phyloP scores from a whole-genome alignment of 2,888 invertebrate genomes.

The Drosophila recens region DNA sequence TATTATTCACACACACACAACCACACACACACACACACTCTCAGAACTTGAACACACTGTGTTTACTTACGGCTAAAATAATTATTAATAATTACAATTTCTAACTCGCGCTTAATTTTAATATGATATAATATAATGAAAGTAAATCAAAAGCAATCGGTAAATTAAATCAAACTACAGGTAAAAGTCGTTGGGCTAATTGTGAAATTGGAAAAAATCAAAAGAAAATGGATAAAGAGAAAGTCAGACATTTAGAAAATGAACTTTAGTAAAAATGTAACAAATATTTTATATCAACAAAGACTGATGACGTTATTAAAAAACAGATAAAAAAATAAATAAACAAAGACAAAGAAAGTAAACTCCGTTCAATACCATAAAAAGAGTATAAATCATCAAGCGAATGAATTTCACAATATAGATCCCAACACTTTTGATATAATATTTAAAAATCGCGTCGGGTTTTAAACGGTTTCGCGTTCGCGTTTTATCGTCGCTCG shows the following conservation, averaged over 20 bases:
- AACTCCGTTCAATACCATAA: conserved; percentile 66
- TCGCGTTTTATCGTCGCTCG: conserved; percentile 83
- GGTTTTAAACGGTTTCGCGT: conserved; percentile 83
- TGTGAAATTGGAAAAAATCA: conserved; percentile 47
- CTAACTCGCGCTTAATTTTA: conserved; percentile 59
- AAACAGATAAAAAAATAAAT: neutral
- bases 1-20: conserved; percentile 10
- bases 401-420: conserved; percentile 42
- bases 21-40: conserved; percentile 14
- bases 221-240: conserved; percentile 19
- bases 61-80: conserved; percentile 56
- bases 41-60: conserved; percentile 29
- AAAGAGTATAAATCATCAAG: conserved; percentile 21
- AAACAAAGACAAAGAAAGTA: conserved; percentile 12
- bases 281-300: conserved; percentile 58
- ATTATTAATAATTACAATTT: conserved; percentile 45
- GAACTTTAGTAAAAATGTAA: conserved; percentile 20
- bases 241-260: conserved; percentile 16
- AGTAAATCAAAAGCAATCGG: conserved; percentile 46
- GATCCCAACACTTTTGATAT: conserved; percentile 52
- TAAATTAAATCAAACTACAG: conserved; percentile 46
- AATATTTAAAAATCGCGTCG: conserved; percentile 73
- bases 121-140: conserved; percentile 54
- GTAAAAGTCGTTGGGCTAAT: conserved; percentile 57
- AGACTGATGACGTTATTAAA: conserved; percentile 63